Evolutionary conservation across 2,797 vertebrate species (phyloP).

Genomic region (Sorex maritimensis): DNA sequence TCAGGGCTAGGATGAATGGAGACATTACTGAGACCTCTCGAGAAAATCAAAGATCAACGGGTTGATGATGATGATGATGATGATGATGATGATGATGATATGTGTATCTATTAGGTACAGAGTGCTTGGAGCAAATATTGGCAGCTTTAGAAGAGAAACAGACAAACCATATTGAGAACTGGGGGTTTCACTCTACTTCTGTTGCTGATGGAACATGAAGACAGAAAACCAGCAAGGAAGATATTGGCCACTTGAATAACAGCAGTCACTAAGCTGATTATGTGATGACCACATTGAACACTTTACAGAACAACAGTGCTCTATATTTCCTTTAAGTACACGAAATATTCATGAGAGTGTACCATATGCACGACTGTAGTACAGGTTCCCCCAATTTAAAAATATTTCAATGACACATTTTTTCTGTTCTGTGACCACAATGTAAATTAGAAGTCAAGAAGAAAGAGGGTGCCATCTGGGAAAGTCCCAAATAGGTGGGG

Average conservation of each 20-base stretch:
- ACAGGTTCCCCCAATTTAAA: not conserved
- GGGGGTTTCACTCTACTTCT: not conserved
- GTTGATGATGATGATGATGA: too few species aligned
- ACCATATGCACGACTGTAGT: not conserved
- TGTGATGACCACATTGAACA: not conserved
- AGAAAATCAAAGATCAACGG: too few species aligned
- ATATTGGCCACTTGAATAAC: not conserved
- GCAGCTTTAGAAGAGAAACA: not conserved
- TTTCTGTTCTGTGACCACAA: not conserved
- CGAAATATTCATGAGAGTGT: not conserved
- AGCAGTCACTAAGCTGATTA: not conserved
- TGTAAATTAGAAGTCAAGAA: not conserved
- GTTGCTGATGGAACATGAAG: not conserved
- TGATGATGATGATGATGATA: too few species aligned
- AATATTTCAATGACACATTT: too few species aligned
- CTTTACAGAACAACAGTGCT: not conserved
- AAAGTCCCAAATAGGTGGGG: not conserved
- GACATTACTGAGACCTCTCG: too few species aligned
- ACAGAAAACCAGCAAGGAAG: conserved; percentile 6
- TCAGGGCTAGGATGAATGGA: too few species aligned
- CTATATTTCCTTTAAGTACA: not conserved
- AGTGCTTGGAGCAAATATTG: not conserved
- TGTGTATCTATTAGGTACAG: not conserved
- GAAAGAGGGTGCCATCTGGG: not conserved
- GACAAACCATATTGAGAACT: not conserved